phyloP scores from a whole-genome alignment of 2,113 vertebrate genomes.

The Opisthocomus hoazin region DNA sequence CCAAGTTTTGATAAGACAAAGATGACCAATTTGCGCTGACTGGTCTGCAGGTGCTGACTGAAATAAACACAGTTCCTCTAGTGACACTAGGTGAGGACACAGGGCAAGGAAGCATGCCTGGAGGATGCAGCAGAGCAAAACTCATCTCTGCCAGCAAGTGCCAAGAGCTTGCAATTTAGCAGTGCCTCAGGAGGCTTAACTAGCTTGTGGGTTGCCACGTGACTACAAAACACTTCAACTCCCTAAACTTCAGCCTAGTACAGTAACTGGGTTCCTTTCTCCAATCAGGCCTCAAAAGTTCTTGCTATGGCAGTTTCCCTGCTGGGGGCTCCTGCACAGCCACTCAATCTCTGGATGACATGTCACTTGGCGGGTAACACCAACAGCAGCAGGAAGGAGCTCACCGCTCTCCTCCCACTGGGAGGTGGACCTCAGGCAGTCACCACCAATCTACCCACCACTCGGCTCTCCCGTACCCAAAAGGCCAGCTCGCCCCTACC shows the following conservation, averaged over 20 bases:
- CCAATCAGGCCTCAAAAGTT: not conserved
- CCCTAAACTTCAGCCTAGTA: not conserved
- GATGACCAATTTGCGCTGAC: not conserved
- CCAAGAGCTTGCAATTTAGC: not conserved
- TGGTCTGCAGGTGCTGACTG: not conserved
- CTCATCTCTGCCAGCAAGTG: not conserved
- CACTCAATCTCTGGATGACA: not conserved
- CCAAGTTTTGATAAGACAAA: not conserved
- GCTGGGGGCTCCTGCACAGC: not conserved
- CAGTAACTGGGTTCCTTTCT: not conserved
- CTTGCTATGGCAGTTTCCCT: not conserved
- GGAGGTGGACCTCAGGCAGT: not conserved
- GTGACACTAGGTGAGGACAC: not conserved
- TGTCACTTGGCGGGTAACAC: not conserved
- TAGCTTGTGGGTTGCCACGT: not conserved
- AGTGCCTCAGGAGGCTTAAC: not conserved
- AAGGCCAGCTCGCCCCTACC: not conserved
- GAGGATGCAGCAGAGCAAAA: not conserved
- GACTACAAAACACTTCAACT: not conserved
- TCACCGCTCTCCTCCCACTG: not conserved
- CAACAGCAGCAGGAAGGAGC: not conserved
- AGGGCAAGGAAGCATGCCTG: not conserved
- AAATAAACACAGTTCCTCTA: not conserved
- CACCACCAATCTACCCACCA: not conserved
- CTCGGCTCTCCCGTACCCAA: not conserved